Conservation (phyloP, 2,113 vertebrate genomes). For the Boulengeromyrus knoepffleri region DNA sequence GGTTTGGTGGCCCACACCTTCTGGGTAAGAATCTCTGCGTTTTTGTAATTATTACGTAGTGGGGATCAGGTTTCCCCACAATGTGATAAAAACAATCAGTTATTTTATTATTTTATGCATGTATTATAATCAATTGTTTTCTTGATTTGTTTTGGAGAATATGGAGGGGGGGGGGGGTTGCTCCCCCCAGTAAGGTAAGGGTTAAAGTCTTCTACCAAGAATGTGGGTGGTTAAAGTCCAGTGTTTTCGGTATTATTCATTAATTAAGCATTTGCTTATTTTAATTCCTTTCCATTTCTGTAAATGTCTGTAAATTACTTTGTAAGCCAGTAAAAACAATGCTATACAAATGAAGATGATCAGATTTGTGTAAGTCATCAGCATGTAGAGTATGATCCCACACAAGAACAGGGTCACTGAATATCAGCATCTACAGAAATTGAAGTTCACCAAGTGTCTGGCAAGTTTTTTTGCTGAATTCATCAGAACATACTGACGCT, state of each 20-base stretch:
- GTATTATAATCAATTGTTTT: background rate
- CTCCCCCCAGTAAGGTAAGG: background rate
- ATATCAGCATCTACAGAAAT: background rate
- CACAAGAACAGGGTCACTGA: background rate
- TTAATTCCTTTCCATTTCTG: too few species aligned
- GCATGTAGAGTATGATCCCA: background rate
- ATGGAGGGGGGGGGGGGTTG: too few species aligned
- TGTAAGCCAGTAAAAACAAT: background rate
- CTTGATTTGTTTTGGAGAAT: background rate
- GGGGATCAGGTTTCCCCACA: background rate
- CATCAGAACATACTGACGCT: too few species aligned
- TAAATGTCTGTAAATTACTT: too few species aligned
- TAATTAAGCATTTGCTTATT: too few species aligned
- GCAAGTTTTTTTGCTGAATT: too few species aligned
- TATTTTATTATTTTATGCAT: background rate
- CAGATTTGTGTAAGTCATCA: background rate
- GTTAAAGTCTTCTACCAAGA: background rate
- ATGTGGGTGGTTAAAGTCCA: background rate
- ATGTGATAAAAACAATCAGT: background rate
- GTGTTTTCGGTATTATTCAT: background rate
- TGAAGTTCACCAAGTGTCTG: background rate
- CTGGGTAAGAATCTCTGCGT: background rate
- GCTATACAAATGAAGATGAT: background rate
- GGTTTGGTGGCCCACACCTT: background rate
- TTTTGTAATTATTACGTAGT: background rate